Percentiles rank a stretch among this genome's conserved stretches.
phyloP scores from a whole-genome alignment of 2,113 vertebrate species.

The Odocoileus hemionus region DNA sequence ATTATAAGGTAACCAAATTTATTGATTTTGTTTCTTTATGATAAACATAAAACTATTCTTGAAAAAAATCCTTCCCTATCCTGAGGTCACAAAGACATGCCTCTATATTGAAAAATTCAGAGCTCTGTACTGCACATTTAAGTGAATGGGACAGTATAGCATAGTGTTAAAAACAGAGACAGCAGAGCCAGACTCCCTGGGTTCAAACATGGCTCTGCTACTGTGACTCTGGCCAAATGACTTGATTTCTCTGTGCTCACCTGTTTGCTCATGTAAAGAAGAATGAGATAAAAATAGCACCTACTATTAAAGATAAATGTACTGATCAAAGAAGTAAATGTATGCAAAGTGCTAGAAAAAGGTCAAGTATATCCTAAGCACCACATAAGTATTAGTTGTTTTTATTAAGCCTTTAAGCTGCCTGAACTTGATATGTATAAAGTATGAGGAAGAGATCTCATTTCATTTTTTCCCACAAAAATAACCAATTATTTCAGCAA shows the following conservation, averaged over 20 bases:
- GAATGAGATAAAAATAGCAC: not conserved
- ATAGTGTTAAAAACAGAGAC: not conserved
- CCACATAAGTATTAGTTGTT: not conserved
- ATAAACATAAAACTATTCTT: constrained; percentile 8
- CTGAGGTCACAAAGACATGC: not conserved
- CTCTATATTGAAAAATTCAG: not conserved
- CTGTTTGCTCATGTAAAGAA: not conserved
- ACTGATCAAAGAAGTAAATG: not conserved
- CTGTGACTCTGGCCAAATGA: not conserved
- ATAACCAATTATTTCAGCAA: not conserved
- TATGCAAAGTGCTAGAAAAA: not conserved
- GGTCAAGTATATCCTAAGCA: not conserved
- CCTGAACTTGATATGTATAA: not conserved
- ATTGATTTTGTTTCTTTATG: not conserved
- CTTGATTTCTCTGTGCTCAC: not conserved
- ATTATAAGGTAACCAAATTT: not conserved
- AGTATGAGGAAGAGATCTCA: not conserved
- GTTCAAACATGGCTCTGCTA: not conserved
- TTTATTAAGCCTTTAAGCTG: not conserved
- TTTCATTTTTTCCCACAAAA: not conserved
- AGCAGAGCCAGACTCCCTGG: not conserved
- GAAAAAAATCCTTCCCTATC: not conserved
- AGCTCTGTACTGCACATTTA: not conserved
- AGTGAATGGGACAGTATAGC: not conserved
- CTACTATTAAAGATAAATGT: not conserved